Base-by-base conservation (phyloP, 2,113 vertebrate species). In the Eulemur macaco region DNA sequence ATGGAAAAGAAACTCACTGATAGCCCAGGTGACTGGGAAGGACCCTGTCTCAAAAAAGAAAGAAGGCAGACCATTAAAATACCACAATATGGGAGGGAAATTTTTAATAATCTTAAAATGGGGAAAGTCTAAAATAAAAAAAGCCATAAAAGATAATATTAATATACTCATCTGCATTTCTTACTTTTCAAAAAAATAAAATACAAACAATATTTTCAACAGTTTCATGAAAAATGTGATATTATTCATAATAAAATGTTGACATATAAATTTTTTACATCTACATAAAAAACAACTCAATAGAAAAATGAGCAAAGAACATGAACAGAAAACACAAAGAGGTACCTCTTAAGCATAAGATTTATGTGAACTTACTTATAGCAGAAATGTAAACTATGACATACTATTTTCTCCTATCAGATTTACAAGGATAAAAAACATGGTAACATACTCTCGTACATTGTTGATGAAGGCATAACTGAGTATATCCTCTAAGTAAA, bases 151-250 rank as follows among this genome's bases (percentile, higher is more conserved):
- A 96, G 14, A 37, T 66, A 20, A 56, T 50, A 45, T 27, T 18
- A 9, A n/a, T 87, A 71, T 54, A n/a, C 21, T 73, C 64, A 91
- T 80, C 64, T 56, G 29, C 34, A 71, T 69, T 86, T 86, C 25
- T 13, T 39, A 80, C 66, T 74, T 39, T 39, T 82, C 34, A 37
- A 47, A 83, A 77, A 68, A 86, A 63, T 45, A 77, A 77, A 86
- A 68, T 68, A 58, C 27, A 58, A 34, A 85, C 52, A 74, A 47
- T 42, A 68, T 71, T 92, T 95, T 95, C 89, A 77, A 88, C 25
- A 64, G 34, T 64, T 31, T 64, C 63, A n/a, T 86, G 31, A 86
- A 74, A 37, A 50, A 71, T 8, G 15, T 78, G 20, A 34, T 90
- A 9, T 76, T 86, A 82, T 68, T 88, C 23, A n/a, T 42, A 58